These are phyloP conservation scores for Megaceryle torquata DNA, from an alignment of 2,113 vertebrate genomes.

Conservation along the genomic window DNA sequence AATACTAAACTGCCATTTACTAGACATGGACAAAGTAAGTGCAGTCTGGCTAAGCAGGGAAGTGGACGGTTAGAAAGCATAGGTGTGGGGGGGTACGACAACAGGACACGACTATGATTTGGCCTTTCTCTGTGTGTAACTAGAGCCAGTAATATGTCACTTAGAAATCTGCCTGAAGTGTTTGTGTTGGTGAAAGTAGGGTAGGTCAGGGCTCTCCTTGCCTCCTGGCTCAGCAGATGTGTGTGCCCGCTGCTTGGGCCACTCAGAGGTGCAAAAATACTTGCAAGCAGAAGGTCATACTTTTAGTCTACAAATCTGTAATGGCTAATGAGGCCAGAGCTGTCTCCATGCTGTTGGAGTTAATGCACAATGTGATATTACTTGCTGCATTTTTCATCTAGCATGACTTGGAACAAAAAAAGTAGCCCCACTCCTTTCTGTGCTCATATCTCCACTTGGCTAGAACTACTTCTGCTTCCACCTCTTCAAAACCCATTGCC, in stretches of 20 bases:
- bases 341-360: not conserved
- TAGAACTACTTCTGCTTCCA: not conserved
- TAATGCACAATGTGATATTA: not conserved
- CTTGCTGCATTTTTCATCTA: not conserved
- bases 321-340: not conserved
- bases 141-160: not conserved
- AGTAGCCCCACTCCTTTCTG: not conserved
- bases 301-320: not conserved
- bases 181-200: not conserved
- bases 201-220: not conserved
- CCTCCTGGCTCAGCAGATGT: not conserved
- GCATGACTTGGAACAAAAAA: not conserved
- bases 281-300: not conserved
- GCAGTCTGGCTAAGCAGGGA: not conserved
- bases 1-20: not conserved
- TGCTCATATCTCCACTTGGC: not conserved
- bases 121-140: not conserved
- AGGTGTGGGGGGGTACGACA: too few species aligned
- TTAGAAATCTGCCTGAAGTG: not conserved
- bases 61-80: not conserved
- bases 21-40: rapidly evolving
- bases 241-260: not conserved
- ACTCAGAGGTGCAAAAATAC: not conserved
- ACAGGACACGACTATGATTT: not conserved
- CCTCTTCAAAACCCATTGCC: not conserved